Conservation (phyloP, 2,797 vertebrate species). For the Megalops cyprinoides region DNA sequence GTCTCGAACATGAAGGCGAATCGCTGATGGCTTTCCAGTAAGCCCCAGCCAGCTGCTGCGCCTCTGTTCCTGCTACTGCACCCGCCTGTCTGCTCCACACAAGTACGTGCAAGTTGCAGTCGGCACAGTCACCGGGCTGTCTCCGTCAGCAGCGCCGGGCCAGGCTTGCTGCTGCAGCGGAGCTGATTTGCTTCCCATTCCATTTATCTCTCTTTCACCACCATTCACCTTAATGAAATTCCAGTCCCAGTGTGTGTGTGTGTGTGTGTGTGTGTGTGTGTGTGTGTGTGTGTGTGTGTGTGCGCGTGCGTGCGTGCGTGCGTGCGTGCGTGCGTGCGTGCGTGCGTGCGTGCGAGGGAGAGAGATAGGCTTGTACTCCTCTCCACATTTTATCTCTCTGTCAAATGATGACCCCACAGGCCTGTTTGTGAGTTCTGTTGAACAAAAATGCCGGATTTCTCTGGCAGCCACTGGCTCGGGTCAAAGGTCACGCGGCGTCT, state of each 20-base stretch:
- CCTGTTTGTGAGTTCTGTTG: background rate
- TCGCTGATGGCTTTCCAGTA: slow-evolving; percentile 71
- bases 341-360: slow-evolving; percentile 28
- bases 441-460: background rate
- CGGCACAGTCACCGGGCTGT: background rate
- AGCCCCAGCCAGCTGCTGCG: slow-evolving; percentile 45
- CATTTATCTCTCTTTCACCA: background rate
- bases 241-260: background rate
- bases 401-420: background rate
- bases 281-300: slow-evolving; percentile 29
- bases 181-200: slow-evolving; percentile 33
- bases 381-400: background rate
- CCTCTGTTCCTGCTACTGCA: slow-evolving; percentile 1
- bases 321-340: slow-evolving; percentile 38
- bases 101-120: slow-evolving; percentile 31
- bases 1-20: slow-evolving; percentile 68
- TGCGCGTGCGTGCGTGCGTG: slow-evolving; percentile 43
- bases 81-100: background rate
- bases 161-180: slow-evolving; percentile 25
- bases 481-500: too few relatives aligned
- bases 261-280: background rate
- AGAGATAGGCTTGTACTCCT: background rate
- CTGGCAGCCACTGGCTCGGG: too few relatives aligned
- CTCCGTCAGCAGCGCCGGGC: slow-evolving; percentile 21
- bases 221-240: background rate